Base-by-base conservation (phyloP, 2,888 invertebrate genomes). In the Pecten maximus region DNA sequence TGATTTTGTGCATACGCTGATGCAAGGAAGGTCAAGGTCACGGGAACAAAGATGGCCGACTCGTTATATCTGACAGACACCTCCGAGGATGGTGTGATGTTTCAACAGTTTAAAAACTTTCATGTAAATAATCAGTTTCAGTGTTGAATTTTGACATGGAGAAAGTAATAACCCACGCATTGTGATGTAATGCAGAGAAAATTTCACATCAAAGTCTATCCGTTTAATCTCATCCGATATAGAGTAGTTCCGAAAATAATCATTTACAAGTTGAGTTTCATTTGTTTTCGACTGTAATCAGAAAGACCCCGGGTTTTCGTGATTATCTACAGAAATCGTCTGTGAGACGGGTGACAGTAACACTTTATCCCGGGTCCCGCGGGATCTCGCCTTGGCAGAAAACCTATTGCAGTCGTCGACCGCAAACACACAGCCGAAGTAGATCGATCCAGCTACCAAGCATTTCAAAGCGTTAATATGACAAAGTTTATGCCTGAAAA, bases 391-490 rank as follows among this genome's bases (percentile, higher is more conserved):
- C 74, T 74, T 74, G 74, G 74, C 74, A 74, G 74, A 74, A 74
- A 74, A 74, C 74, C 35, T 74, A 74, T 74, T 74, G 74, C 74
- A 10, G 35, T 10, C 74, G 35, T 35, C 74, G 74, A 74, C 74
- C 35, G 60, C 2, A 28, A 28, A 60, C 74, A 28, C 74, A 74
- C 74, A 0, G 35, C 23, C 12, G 35, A 74, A 35, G 28, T 74
- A 74, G 74, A 74, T 74, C 74, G 74, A 74, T 74, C 28, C 6
- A 35, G 35, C 23, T 74, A 19, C 74, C 8, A 74, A 74, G 74
- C 74, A 8, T 74, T 74, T 74, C 74, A 74, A 28, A 74, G 60
- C 60, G 74, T 74, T 74, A 74, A 28, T 74, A 74, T 74, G 35
- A 74, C 35, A 15, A 35, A 35, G 74, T 28, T 74, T 74, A 35